Evolutionary conservation across 2,888 invertebrate species (phyloP).

Genomic region (Erebia aethiops): DNA sequence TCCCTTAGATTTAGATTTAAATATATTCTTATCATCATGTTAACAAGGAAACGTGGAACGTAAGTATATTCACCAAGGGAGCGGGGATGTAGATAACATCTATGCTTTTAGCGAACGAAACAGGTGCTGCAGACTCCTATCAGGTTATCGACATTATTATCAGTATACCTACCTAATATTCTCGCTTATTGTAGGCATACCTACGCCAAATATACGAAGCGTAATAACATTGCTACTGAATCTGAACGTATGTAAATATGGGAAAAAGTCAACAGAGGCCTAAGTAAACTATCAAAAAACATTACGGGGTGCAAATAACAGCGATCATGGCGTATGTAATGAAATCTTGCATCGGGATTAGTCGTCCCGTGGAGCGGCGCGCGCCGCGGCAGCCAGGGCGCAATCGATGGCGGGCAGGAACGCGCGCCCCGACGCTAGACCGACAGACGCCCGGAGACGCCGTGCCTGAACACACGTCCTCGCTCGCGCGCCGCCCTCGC

Average conservation of each 20-base stretch:
- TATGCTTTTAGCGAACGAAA: slow-evolving; percentile 44
- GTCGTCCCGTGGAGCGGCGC: slow-evolving; percentile 60
- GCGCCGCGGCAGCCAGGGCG: slow-evolving; percentile 74
- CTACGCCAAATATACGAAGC: neutral
- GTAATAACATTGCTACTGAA: slow-evolving; percentile 45
- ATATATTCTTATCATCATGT: slow-evolving; percentile 27
- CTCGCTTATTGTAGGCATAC: neutral
- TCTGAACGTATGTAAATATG: slow-evolving; percentile 45
- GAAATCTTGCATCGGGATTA: slow-evolving; percentile 80
- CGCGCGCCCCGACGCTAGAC: slow-evolving; percentile 82
- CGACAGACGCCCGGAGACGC: slow-evolving; percentile 80
- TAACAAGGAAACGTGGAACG: slow-evolving; percentile 30
- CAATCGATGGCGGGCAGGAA: slow-evolving; percentile 76
- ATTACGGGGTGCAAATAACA: slow-evolving; percentile 82
- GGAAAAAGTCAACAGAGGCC: slow-evolving; percentile 49
- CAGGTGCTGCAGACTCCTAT: slow-evolving; percentile 57
- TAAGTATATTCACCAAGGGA: slow-evolving; percentile 30
- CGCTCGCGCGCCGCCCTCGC: slow-evolving; percentile 66
- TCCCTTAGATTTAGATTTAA: neutral
- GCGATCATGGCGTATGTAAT: slow-evolving; percentile 81
- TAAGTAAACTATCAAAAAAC: slow-evolving; percentile 79
- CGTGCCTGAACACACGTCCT: slow-evolving; percentile 80
- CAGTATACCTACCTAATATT: slow-evolving; percentile 48
- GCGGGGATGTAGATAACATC: slow-evolving; percentile 37
- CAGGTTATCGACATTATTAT: slow-evolving; percentile 61